These are phyloP conservation scores for Dicaeum eximium DNA, from an alignment of 2,113 vertebrate genomes.

Conservation along the genomic window DNA sequence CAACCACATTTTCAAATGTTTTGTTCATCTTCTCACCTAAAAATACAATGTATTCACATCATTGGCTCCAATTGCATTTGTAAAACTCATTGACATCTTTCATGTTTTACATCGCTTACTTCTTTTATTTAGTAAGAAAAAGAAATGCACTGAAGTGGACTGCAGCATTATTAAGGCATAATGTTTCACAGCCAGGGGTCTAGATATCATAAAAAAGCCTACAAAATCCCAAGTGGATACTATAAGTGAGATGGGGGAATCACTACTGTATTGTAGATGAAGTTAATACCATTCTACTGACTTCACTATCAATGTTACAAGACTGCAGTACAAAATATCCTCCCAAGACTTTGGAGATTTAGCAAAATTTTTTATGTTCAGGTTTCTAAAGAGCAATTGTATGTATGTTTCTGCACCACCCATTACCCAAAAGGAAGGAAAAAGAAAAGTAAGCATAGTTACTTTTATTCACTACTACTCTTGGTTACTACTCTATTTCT, in stretches of 20 bases:
- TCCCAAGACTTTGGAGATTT: neutral
- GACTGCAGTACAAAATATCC: neutral
- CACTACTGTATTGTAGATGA: neutral
- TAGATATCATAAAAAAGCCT: neutral
- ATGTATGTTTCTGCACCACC: neutral
- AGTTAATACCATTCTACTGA: neutral
- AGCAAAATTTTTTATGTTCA: neutral
- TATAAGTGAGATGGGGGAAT: neutral
- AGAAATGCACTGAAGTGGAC: neutral
- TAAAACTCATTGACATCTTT: neutral
- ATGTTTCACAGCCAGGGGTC: neutral
- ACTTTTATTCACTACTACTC: neutral
- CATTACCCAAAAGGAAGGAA: neutral
- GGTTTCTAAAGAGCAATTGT: neutral
- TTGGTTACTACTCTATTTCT: neutral
- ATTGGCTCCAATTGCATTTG: neutral
- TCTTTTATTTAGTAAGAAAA: neutral
- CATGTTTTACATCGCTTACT: neutral
- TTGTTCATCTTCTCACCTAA: neutral
- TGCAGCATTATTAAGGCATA: neutral
- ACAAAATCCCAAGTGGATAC: neutral
- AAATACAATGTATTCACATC: neutral
- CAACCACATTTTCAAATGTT: neutral
- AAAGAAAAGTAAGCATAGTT: neutral
- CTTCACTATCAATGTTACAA: neutral